phyloP scores from a whole-genome alignment of 2,113 vertebrate genomes.

The Epinephelus cyanopodus region DNA sequence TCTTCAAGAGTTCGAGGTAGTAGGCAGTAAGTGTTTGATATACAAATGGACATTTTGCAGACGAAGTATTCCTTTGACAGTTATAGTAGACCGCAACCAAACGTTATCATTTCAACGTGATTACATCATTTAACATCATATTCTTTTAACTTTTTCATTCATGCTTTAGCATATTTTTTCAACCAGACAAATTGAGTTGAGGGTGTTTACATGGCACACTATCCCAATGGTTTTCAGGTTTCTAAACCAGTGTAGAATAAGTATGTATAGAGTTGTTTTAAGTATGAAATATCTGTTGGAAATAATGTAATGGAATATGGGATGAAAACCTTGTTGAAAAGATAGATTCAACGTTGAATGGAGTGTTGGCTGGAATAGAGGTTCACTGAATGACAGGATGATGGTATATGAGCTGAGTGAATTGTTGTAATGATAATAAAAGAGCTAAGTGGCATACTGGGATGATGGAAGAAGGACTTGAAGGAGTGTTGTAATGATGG shows the following conservation, averaged over 20 bases:
- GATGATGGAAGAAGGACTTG: background rate
- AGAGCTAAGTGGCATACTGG: constrained; percentile 6
- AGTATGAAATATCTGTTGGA: background rate
- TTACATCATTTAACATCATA: background rate
- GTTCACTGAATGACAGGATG: constrained; percentile 9
- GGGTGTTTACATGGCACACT: background rate
- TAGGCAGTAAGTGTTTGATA: too few species aligned
- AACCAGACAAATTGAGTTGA: background rate
- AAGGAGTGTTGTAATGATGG: background rate
- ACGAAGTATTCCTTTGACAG: too few species aligned
- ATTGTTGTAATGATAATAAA: constrained; percentile 15
- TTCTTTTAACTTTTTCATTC: background rate
- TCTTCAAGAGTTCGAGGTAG: too few species aligned
- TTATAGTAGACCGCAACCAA: background rate
- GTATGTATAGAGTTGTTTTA: background rate
- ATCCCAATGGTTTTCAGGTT: background rate
- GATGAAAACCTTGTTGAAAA: background rate
- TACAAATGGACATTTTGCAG: too few species aligned
- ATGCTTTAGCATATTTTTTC: background rate
- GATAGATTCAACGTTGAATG: constrained; percentile 17
- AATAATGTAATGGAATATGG: constrained; percentile 1
- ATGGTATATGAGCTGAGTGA: constrained; percentile 23
- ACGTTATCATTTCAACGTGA: background rate
- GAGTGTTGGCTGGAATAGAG: background rate
- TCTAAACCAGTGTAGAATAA: background rate